Base-by-base conservation (phyloP, 1,140 invertebrate species). In the Heterodera schachtii region DNA sequence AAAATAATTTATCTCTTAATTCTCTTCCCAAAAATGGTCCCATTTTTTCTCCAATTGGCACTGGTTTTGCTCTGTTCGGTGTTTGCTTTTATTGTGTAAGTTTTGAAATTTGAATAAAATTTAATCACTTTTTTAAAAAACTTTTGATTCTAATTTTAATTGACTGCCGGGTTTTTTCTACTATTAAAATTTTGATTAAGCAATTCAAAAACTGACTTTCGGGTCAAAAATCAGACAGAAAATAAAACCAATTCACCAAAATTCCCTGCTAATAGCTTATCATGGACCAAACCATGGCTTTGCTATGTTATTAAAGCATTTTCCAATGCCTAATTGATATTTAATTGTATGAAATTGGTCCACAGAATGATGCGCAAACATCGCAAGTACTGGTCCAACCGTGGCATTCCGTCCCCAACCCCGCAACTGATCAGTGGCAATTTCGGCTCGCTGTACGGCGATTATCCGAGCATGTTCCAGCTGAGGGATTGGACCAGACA, bases 401-500 rank as follows among this genome's bases (percentile, higher is more conserved):
- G 81, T 4, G 83, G 81, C 60, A 82, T 82, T 69, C 82, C 81
- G 19, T 69, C 81, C 8, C 81, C 81, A 11, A 16, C 44, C 41
- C 19, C 70, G 49, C 21, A 11, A 3, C 73, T 64, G 41, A 82
- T 85, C n/a, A 57, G 41, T 41, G 81, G 81, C 46, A 78, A 73
- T 70, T 16, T 82, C 16, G 41, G 43, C 31, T 13, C 31, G 31
- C 41, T 82, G 52, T 66, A 49, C 69, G n/a, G 13, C 67, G n/a
- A 74, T 41, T 16, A 52, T 44, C 66, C 82, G 44, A 19, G 7
- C 19, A 6, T 74, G 19, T 46, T 82, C 21, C 80, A 82, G 64
- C 69, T 82, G 11, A 2, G 19, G 3, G 11, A 82, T 21, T 83
- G 82, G 82, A 83, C 80, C 11, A 66, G 70, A 44, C 84, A 85